These are phyloP conservation scores for Hyles vespertilio DNA, from an alignment of 1,140 invertebrate genomes.

Conservation along the genomic window DNA sequence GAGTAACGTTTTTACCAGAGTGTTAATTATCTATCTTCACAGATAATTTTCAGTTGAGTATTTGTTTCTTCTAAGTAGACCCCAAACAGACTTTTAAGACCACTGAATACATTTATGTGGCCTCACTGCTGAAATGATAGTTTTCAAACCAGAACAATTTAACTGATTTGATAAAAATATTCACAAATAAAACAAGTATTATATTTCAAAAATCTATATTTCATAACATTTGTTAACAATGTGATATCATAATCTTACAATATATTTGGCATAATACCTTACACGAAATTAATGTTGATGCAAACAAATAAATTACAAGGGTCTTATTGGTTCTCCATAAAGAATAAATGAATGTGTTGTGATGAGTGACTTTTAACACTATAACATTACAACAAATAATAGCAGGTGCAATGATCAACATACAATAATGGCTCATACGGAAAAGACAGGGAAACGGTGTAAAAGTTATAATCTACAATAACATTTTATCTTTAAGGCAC, in stretches of 20 bases:
- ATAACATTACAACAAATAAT: conserved; percentile 31
- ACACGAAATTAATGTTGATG: conserved; percentile 46
- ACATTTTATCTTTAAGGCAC: conserved; percentile 9
- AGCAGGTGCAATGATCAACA: conserved; percentile 26
- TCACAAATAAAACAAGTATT: conserved; percentile 17
- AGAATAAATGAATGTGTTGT: conserved; percentile 19
- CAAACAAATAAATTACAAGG: conserved; percentile 53
- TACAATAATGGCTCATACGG: not conserved
- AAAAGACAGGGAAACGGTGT: not conserved
- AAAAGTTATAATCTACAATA: no score
- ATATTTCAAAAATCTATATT: conserved; percentile 62
- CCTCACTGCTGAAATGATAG: not conserved
- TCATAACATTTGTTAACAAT: conserved; percentile 72
- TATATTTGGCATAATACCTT: conserved; percentile 73
- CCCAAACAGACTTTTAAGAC: no score
- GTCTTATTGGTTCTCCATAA: conserved; percentile 15
- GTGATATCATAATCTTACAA: conserved; percentile 65
- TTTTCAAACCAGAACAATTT: not conserved
- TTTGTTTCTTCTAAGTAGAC: no score
- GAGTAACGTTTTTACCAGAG: no score
- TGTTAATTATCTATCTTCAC: no score
- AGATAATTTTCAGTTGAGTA: no score
- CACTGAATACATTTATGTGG: no score
- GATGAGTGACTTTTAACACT: conserved; percentile 17
- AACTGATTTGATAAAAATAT: not conserved